Evolutionary conservation across 2,113 vertebrate genomes (phyloP).

Genomic region (Muntiacus reevesi): DNA sequence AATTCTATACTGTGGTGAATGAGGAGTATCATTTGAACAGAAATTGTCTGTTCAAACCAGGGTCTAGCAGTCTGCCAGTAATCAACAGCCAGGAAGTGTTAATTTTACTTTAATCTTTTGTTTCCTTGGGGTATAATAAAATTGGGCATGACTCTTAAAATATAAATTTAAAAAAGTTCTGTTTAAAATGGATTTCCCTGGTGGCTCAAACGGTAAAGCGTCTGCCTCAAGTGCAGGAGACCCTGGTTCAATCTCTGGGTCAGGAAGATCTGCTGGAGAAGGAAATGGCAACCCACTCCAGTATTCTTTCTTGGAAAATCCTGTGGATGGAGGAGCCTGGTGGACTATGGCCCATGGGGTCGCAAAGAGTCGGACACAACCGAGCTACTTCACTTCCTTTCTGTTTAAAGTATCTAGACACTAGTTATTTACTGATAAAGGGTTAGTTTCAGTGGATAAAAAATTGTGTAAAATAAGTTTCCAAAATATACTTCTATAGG

Average conservation of each 20-base stretch:
- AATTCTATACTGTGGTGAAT: neutral
- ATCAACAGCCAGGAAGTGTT: neutral
- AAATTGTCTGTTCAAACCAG: neutral
- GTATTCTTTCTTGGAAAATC: no score
- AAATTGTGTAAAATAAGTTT: slow-evolving; percentile 49
- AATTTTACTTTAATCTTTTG: neutral
- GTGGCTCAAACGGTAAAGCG: no score
- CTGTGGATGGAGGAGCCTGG: no score
- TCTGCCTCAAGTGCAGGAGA: no score
- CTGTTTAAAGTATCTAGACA: slow-evolving; percentile 12
- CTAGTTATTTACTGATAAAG: slow-evolving; percentile 65
- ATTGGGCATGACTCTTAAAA: slow-evolving; percentile 7
- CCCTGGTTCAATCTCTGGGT: no score
- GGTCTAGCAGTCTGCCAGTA: neutral
- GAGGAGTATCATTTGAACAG: neutral
- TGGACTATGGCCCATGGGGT: no score
- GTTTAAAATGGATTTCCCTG: neutral
- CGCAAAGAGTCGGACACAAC: no score
- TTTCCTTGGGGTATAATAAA: neutral
- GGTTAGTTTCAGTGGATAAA: slow-evolving; percentile 63
- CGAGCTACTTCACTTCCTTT: no score
- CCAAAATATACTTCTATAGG: slow-evolving; percentile 68
- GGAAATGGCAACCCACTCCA: no score
- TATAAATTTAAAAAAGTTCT: neutral
- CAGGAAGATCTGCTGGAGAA: no score